Conservation (phyloP, 2,888 invertebrate species). For the Blastobasis adustella region DNA sequence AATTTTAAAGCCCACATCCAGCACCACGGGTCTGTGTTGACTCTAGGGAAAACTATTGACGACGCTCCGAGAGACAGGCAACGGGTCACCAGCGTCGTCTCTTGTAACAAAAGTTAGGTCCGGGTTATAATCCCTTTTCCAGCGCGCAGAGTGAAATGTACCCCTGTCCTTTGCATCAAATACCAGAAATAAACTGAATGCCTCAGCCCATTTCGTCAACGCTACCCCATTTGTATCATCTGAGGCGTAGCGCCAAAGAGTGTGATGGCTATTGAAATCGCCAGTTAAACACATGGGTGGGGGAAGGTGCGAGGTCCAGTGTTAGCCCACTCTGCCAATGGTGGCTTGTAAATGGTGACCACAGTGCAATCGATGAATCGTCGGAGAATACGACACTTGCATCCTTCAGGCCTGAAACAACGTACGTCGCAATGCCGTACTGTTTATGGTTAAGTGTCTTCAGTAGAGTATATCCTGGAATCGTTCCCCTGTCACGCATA, state of each 20-base stretch:
- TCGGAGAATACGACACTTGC: no score
- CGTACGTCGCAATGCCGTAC: no score
- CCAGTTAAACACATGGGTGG: no score
- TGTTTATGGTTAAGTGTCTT: no score
- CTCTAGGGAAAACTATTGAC: not conserved
- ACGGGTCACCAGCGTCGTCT: not conserved
- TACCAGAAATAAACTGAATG: not conserved
- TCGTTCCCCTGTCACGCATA: no score
- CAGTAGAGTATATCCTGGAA: no score
- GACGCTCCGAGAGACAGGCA: not conserved
- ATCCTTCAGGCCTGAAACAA: no score
- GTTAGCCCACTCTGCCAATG: no score
- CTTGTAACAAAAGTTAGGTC: not conserved
- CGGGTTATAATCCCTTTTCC: not conserved
- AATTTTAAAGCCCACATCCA: not conserved
- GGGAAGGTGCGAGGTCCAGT: no score
- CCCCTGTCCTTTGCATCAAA: not conserved
- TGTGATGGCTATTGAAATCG: not conserved
- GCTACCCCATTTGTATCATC: not conserved
- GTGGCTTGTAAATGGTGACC: no score
- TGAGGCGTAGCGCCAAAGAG: not conserved
- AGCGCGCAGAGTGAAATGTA: not conserved
- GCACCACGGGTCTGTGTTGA: not conserved
- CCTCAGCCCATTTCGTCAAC: not conserved
- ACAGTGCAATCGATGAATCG: no score